A percentile compares a stretch with the other conserved stretches of the same genome.
phyloP scores from a whole-genome alignment of 2,113 vertebrate species.

The Cynocephalus volans region DNA sequence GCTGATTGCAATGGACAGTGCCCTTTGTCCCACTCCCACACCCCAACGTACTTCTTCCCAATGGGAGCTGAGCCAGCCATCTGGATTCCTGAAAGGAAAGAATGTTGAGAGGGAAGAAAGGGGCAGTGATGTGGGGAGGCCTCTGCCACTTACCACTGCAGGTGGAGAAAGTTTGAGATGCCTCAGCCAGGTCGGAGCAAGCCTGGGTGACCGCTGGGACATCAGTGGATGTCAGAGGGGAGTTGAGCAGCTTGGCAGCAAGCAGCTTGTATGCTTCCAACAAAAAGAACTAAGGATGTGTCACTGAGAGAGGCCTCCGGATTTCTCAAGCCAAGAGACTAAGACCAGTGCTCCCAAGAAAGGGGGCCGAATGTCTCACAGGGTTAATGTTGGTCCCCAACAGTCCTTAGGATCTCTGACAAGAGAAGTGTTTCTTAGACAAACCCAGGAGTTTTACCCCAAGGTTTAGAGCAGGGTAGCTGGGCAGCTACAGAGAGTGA shows the following conservation, averaged over 20 bases:
- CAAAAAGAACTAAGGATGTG: neutral
- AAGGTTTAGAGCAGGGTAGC: neutral
- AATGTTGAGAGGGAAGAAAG: neutral
- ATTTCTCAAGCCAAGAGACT: neutral
- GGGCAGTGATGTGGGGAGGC: accelerated
- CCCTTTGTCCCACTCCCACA: neutral
- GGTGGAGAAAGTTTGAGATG: neutral
- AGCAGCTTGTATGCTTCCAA: neutral
- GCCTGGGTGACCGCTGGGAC: neutral
- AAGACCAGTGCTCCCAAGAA: neutral
- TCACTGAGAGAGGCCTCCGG: neutral
- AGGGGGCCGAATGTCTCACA: neutral
- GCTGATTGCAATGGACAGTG: neutral
- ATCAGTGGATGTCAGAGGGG: too few species aligned
- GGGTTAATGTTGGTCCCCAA: neutral
- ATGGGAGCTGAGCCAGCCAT: neutral
- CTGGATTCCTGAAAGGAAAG: neutral
- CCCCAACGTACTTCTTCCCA: neutral
- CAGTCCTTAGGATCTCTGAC: neutral
- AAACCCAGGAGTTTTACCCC: neutral
- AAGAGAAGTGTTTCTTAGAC: neutral
- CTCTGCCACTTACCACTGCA: neutral
- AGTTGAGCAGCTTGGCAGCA: neutral
- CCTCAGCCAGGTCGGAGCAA: neutral
- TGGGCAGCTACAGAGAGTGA: neutral